Percentiles rank a stretch among this genome's conserved stretches.
Evolutionary conservation across 1,140 invertebrate species (phyloP).

Genomic region (Odontomachus brunneus): DNA sequence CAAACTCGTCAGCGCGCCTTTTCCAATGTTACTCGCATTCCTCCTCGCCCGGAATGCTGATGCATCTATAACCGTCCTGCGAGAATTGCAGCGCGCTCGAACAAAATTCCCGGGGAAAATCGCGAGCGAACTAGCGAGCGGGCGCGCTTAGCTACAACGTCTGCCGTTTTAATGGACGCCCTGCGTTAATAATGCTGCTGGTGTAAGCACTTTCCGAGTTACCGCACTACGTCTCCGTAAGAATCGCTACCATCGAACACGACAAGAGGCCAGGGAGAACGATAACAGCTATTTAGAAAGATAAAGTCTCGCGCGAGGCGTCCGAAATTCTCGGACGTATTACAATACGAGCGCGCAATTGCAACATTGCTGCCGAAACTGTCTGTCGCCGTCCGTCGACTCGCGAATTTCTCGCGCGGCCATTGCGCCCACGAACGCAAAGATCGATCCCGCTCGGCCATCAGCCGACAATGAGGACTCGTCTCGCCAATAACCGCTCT

Average conservation of each 20-base stretch:
- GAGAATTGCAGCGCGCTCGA: conserved; percentile 50
- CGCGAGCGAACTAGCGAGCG: conserved; percentile 29
- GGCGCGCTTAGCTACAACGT: conserved; percentile 35
- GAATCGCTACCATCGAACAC: conserved; percentile 50
- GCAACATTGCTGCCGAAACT: background rate
- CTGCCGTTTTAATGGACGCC: conserved; percentile 60
- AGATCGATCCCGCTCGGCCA: conserved; percentile 5
- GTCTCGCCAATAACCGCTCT: conserved; percentile 15
- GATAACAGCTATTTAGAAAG: conserved; percentile 41
- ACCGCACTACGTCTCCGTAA: conserved; percentile 21
- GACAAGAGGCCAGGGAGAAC: conserved; percentile 39
- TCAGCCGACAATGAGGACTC: conserved; percentile 31
- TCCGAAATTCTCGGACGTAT: conserved; percentile 24
- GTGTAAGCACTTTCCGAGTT: conserved; percentile 62
- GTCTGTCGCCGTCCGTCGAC: background rate
- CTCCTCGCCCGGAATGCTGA: conserved; percentile 7
- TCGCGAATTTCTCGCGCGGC: conserved; percentile 5
- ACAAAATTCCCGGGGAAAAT: conserved; percentile 60
- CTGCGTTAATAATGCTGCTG: conserved; percentile 65
- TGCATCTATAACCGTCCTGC: conserved; percentile 14
- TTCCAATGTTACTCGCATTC: conserved; percentile 9
- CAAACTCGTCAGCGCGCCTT: conserved; percentile 26
- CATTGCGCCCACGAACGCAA: background rate
- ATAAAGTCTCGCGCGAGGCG: conserved; percentile 28
- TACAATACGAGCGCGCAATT: background rate